Base-by-base conservation (phyloP, 1,140 invertebrate genomes). In the Archegozetes longisetosus region DNA sequence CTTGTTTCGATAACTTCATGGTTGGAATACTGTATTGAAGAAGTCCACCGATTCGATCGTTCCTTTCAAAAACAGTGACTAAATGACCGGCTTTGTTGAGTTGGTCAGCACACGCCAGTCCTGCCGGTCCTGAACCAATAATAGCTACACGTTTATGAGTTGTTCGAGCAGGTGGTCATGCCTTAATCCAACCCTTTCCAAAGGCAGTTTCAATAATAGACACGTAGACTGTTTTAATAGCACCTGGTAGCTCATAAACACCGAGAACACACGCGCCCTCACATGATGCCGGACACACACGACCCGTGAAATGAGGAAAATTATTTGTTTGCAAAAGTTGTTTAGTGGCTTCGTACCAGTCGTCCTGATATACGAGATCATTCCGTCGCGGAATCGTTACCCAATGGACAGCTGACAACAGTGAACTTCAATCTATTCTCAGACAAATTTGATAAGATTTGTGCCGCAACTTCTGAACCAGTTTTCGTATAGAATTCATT, bases 371-470 rank as follows among this genome's bases (percentile, higher is more conserved):
- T 2, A 98, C 79, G 0, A 98, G 79, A 72, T 97, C 88, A 74
- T 99, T 99, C 90, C 92, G 98, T 75, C 96, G 96, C 24, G 95
- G 95, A 69, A 99, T 97, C 60, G 71, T 98, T 98, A 49, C 91
- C 92, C 17, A 99, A 78, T 1, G 95, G 94, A 74, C 95, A 98
- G 53, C 93, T 93, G 70, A 82, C 90, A 77, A 98, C 98, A 47
- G 95, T 78, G 72, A 98, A 95, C 68, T 84, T 79, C n/a, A n/a
- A n/a, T 27, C 79, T 78, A 29, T 25, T 14, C 27, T 60, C 62
- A 13, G 50, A 9, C 47, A 82, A 79, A 61, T 77, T 77, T 1
- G 86, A 82, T 0, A 98, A 71, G 22, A 98, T 75, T 52, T 82
- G 74, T 65, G 80, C 71, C 22, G 91, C 93, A 57, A 97, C 80